A percentile compares a stretch with the other conserved stretches of the same genome.
phyloP scores from a whole-genome alignment of 2,797 vertebrate species.

The Melanogrammus aeglefinus region DNA sequence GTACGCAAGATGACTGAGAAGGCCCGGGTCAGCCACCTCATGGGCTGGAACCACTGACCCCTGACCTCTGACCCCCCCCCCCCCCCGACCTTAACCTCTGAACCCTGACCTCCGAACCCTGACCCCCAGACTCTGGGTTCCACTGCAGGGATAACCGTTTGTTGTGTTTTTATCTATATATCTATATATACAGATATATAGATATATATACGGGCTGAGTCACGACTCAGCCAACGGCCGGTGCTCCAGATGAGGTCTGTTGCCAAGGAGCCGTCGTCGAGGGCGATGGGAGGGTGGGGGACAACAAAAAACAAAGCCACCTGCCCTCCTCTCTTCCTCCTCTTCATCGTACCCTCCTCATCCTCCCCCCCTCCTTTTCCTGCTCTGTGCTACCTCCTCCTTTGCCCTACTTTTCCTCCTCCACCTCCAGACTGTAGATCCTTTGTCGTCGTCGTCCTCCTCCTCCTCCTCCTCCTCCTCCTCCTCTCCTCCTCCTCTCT shows the following conservation, averaged over 20 bases:
- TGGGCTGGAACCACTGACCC: slow-evolving; percentile 96
- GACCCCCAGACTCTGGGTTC: slow-evolving; percentile 34
- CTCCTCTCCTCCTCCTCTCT: too few relatives aligned
- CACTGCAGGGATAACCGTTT: slow-evolving; percentile 91
- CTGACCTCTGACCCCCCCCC: neutral
- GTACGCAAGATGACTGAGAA: slow-evolving; percentile 98
- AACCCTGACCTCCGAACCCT: slow-evolving; percentile 29
- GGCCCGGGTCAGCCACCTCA: slow-evolving; percentile 97
- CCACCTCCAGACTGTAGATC: slow-evolving; percentile 34
- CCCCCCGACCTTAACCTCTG: slow-evolving; percentile 30
- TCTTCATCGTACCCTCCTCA: neutral
- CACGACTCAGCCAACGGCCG: slow-evolving; percentile 63
- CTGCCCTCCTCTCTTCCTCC: slow-evolving; percentile 62
- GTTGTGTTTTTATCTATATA: slow-evolving; percentile 51
- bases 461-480: neutral
- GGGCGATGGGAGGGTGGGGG: slow-evolving; percentile 52
- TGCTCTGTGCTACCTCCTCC: too few relatives aligned
- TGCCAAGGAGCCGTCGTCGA: slow-evolving; percentile 57
- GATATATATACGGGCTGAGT: slow-evolving; percentile 51
- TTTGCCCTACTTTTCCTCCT: slow-evolving; percentile 27
- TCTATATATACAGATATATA: slow-evolving; percentile 41
- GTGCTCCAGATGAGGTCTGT: slow-evolving; percentile 62
- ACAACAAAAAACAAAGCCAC: slow-evolving; percentile 75
- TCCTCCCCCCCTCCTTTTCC: too few relatives aligned
- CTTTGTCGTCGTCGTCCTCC: slow-evolving; percentile 38